Evolutionary conservation across 2,797 vertebrate genomes (phyloP).

Genomic region (Centroberyx gerrardi): DNA sequence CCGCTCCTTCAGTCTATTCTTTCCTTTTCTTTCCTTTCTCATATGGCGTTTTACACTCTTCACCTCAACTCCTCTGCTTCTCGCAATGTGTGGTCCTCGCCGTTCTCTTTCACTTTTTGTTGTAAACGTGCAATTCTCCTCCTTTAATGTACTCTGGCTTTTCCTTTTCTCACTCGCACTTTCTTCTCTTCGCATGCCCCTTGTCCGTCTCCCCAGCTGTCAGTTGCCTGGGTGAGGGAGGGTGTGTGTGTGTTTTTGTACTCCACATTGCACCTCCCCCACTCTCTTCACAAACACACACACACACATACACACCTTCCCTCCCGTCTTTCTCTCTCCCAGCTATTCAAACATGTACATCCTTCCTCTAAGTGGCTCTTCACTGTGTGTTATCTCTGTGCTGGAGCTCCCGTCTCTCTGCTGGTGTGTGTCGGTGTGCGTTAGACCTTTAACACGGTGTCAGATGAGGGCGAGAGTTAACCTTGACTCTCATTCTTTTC

Average conservation of each 20-base stretch:
- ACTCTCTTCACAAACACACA: constrained; percentile 24
- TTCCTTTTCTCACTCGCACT: constrained; percentile 38
- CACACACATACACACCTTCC: constrained; percentile 22
- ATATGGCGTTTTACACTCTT: background rate
- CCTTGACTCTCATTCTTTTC: constrained; percentile 3
- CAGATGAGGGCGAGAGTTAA: constrained; percentile 4
- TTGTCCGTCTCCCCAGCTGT: constrained; percentile 60
- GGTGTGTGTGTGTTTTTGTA: constrained; percentile 29
- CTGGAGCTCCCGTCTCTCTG: background rate
- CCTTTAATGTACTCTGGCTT: constrained; percentile 45
- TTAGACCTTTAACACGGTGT: constrained; percentile 22
- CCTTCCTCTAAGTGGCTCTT: constrained; percentile 11
- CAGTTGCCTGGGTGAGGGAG: constrained; percentile 16
- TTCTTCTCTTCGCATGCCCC: constrained; percentile 33
- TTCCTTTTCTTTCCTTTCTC: constrained; percentile 39
- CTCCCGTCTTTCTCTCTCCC: constrained; percentile 9
- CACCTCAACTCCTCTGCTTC: constrained; percentile 8
- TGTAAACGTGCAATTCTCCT: constrained; percentile 28
- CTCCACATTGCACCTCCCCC: constrained; percentile 38
- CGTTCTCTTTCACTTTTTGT: background rate
- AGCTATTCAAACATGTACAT: constrained; percentile 19
- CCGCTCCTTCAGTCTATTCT: constrained; percentile 53
- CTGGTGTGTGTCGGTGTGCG: background rate
- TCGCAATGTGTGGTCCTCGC: constrained; percentile 45
- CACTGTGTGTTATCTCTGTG: background rate